These are phyloP conservation scores for Aphelocoma californica DNA, from an alignment of 2,797 vertebrate species.

Conservation along the genomic window DNA sequence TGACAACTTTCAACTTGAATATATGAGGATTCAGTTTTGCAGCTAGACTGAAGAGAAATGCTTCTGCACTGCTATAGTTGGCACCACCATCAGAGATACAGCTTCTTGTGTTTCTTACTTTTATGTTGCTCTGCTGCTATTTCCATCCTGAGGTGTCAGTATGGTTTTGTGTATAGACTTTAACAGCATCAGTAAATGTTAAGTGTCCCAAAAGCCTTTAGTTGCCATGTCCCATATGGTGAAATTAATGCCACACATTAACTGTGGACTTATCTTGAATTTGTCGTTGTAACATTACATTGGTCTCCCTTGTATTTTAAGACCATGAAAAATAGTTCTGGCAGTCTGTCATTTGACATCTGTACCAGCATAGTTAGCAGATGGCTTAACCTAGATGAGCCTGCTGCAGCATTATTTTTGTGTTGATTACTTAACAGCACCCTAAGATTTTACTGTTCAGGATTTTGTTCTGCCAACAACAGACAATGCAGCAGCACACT, in stretches of 20 bases:
- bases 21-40: not conserved
- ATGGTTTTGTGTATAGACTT: not conserved
- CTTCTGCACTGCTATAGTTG: not conserved
- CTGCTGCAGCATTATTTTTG: slow-evolving; percentile 7
- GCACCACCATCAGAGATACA: not conserved
- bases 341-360: slow-evolving; percentile 38
- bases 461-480: not conserved
- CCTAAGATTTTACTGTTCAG: not conserved
- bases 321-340: not conserved
- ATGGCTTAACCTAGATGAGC: slow-evolving; percentile 22
- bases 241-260: not conserved
- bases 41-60: not conserved
- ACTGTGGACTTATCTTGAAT: not conserved
- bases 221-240: not conserved
- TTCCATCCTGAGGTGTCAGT: not conserved
- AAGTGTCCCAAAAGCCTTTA: not conserved
- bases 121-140: not conserved
- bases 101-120: not conserved
- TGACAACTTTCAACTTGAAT: not conserved
- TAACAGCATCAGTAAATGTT: not conserved
- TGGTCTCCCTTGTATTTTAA: not conserved
- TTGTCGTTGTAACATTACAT: not conserved
- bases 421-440: slow-evolving; percentile 3
- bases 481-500: not conserved
- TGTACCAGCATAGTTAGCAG: slow-evolving; percentile 20